Evolutionary conservation across 2,888 invertebrate species (phyloP), one percentile per base, ranked within the genome.

Genomic region (Leucoma salicis): DNA sequence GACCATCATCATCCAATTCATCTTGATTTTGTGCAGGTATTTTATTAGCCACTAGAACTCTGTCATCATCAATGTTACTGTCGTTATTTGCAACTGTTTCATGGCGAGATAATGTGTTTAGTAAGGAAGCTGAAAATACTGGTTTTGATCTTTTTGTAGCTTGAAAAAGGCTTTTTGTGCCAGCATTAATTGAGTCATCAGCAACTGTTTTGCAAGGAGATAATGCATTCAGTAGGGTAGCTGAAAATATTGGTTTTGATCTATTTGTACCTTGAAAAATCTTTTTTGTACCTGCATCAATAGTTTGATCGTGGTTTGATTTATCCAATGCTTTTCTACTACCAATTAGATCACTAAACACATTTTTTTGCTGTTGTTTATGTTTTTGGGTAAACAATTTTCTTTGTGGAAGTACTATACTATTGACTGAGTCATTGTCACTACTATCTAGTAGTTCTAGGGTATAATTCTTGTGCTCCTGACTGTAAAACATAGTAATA

Each of bases 381-480:
- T 82, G 75, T 57, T 82, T 85, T 41, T 82, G 74, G 7, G 69
- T 63, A 32, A 89, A 87, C 0, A 89, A 54, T 50, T 70, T 81
- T 28, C 77, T 60, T 54, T 84, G 82, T 16, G 86, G 81, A 2
- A 89, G 63, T 0, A 84, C 74, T 46, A 89, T 87, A 53, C 89
- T 89, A 25, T 53, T 63, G 13, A 88, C 78, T 8, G 88, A 84
- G 63, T 87, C 88, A 56, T 66, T 73, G 42, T 77, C 84, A 52
- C 88, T 87, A 55, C 81, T 87, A 6, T 87, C 86, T 40, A 82
- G 82, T 32, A 84, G 41, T 37, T 83, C 75, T 25, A 80, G 21
- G 2, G 77, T 70, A 38, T 64, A 64, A 35, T 74, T 69, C 46
- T 73, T 74, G 31, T 78, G 75, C 46, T 78, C 80, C 65, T 81